Conservation (phyloP, 2,888 invertebrate species). For the Nemotelus pantherinus region DNA sequence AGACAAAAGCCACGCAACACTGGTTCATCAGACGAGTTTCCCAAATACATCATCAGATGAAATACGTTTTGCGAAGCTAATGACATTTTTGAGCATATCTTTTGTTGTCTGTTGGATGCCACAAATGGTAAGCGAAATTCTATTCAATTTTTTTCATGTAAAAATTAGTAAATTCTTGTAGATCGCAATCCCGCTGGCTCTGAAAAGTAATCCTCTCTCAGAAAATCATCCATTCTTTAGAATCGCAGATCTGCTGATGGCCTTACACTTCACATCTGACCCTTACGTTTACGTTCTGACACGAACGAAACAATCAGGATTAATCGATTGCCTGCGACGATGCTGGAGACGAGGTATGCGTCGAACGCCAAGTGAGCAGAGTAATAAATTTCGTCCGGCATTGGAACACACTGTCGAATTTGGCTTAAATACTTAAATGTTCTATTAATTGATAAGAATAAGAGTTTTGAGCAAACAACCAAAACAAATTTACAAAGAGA, state of each 20-base stretch:
- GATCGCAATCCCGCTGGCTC: slow-evolving; percentile 74
- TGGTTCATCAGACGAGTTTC: slow-evolving; percentile 44
- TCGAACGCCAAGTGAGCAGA: slow-evolving; percentile 62
- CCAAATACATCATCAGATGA: slow-evolving; percentile 73
- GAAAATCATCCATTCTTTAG: slow-evolving; percentile 63
- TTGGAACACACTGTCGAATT: slow-evolving; percentile 61
- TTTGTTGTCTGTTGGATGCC: slow-evolving; percentile 90
- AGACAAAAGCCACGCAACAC: slow-evolving; percentile 52
- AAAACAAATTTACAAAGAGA: too few relatives aligned
- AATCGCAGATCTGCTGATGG: slow-evolving; percentile 78
- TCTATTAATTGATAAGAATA: too few relatives aligned
- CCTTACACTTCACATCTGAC: slow-evolving; percentile 83
- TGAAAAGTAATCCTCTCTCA: slow-evolving; percentile 57
- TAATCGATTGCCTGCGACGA: slow-evolving; percentile 60
- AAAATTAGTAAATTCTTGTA: slow-evolving; percentile 55
- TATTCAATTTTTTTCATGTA: background rate
- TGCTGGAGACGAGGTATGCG: slow-evolving; percentile 58
- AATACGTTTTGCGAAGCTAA: slow-evolving; percentile 84
- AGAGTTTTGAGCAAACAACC: too few relatives aligned
- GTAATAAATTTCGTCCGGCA: slow-evolving; percentile 61
- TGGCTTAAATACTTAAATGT: slow-evolving; percentile 55
- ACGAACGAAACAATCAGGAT: slow-evolving; percentile 66
- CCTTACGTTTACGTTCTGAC: slow-evolving; percentile 85
- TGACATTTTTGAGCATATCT: slow-evolving; percentile 83
- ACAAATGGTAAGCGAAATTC: slow-evolving; percentile 75